Base-by-base conservation (phyloP, 2,797 vertebrate genomes). In the Florisuga fusca region DNA sequence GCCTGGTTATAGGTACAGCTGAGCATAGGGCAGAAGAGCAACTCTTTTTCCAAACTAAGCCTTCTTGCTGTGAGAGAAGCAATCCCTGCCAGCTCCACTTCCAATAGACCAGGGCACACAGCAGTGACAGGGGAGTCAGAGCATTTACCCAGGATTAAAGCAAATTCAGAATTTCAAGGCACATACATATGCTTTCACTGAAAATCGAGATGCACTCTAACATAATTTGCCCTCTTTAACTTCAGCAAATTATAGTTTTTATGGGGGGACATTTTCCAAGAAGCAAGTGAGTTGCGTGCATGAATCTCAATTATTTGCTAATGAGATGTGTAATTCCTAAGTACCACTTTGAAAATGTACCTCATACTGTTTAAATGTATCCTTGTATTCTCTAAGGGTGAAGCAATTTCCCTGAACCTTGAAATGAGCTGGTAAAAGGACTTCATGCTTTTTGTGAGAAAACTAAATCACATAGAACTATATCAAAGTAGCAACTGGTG, bases 301-400 rank as follows among this genome's bases (percentile, higher is more conserved):
- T 54, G 80, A 89, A 91, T 94, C 77, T 88, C 74, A 93, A 84
- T 91, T 95, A 84, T 87, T 90, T 94, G 74, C 48, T 95, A 91
- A 95, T 84, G 73, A 95, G 71, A 81, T 77, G 82, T 76, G 57
- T 84, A 68, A 95, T 91, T 96, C 74, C 43, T 79, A 87, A 95
- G 71, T 25, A 81, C 29, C 61, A 33, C 75, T 93, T 94, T 62
- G 74, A 74, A 95, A 96, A 93, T 21, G 26, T 55, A 90, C 68
- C 80, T 88, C 77, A 75, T 31, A 38, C 58, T 81, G 69, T 86
- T 92, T 73, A 69, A 78, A 59, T 33, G 67, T 67, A 50, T 71
- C 77, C 53, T 73, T 43, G 41, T 84, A 58, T 58, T 90, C 87
- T 91, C 69, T 38, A 58, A 64, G 48, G 54, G 55, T 33, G 69